phyloP scores from a whole-genome alignment of 1,140 invertebrate species.

The Cyphomyrmex costatus region DNA sequence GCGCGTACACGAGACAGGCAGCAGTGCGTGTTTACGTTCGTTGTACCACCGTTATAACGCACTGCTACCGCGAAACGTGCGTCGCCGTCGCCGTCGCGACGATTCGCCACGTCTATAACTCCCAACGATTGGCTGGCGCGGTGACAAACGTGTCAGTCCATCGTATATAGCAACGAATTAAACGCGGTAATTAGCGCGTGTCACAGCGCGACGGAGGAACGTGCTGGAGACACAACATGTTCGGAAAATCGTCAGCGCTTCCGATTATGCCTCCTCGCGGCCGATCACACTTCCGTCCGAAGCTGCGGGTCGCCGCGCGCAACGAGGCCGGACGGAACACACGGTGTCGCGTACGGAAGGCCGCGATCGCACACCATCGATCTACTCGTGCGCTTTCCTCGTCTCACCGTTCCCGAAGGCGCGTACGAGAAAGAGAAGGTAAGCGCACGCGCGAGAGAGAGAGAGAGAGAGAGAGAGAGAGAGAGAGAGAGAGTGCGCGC shows the following conservation, averaged over 20 bases:
- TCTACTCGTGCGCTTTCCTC: background rate
- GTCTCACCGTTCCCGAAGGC: background rate
- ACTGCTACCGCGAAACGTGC: background rate
- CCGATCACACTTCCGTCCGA: background rate
- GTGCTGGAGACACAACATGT: too few species aligned
- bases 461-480: background rate
- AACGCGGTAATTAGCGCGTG: constrained; percentile 25
- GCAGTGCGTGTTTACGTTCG: background rate
- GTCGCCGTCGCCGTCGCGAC: too few species aligned
- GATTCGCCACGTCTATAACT: background rate
- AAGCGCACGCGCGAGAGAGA: background rate
- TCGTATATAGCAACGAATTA: constrained; percentile 52
- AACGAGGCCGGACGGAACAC: background rate
- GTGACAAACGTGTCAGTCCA: constrained; percentile 33
- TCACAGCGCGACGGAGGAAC: background rate
- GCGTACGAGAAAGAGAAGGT: background rate
- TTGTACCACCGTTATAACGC: too few species aligned
- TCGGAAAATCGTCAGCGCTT: too few species aligned
- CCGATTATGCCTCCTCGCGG: background rate
- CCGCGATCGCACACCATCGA: background rate
- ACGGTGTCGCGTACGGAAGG: background rate
- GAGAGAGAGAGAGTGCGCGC: background rate
- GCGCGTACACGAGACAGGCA: background rate
- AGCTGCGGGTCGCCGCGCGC: background rate
- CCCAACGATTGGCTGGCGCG: background rate